Conservation (phyloP, 2,888 invertebrate species). For the Synanthedon tipuliformis region DNA sequence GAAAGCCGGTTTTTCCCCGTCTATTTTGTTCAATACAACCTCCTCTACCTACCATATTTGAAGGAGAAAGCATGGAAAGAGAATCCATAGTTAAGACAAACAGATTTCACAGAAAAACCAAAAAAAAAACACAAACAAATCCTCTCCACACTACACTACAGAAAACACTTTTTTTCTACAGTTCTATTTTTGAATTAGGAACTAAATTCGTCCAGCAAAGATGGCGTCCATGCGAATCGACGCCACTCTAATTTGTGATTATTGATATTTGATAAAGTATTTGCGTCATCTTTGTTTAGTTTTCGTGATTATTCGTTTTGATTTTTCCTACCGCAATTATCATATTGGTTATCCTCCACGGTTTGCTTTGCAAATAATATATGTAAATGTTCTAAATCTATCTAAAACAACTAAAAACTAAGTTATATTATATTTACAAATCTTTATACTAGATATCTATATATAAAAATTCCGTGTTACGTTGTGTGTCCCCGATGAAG, state of each 20-base stretch:
- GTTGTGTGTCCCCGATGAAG: too few species aligned
- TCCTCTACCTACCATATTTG: conserved; percentile 69
- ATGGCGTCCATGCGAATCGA: neutral
- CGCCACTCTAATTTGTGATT: conserved; percentile 1
- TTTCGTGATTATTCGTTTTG: conserved; percentile 1
- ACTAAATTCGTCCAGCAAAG: neutral
- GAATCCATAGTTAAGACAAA: conserved; percentile 58
- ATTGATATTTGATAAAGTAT: conserved; percentile 11
- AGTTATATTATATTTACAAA: too few species aligned
- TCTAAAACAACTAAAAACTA: too few species aligned
- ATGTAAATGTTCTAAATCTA: too few species aligned
- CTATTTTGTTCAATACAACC: conserved; percentile 64
- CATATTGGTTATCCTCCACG: neutral
- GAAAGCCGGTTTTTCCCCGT: conserved; percentile 8
- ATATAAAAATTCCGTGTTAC: too few species aligned
- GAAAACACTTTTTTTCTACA: neutral
- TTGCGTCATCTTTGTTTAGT: conserved; percentile 10
- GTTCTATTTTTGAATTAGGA: neutral
- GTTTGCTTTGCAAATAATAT: neutral
- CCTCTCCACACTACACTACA: conserved; percentile 6
- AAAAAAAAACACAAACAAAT: conserved; percentile 9
- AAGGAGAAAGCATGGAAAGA: conserved; percentile 69
- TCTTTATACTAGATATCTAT: too few species aligned
- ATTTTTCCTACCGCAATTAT: neutral
- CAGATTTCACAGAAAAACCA: conserved; percentile 19